Evolutionary conservation across 92 coral and sea anemone species (phyloP).

Genomic region (Epizoanthus illoricatus): DNA sequence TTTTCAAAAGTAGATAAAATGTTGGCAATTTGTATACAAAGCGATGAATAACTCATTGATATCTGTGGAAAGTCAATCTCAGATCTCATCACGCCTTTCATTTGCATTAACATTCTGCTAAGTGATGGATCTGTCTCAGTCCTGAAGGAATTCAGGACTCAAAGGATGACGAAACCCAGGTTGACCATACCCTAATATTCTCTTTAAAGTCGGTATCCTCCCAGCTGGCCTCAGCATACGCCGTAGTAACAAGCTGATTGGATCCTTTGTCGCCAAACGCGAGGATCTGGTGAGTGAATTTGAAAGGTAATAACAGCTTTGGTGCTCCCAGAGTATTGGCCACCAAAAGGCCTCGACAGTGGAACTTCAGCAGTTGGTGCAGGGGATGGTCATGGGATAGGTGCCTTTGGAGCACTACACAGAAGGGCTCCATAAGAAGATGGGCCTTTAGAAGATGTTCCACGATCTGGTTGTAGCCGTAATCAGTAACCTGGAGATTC

Average conservation of each 20-base stretch:
- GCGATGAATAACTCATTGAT: too few species aligned
- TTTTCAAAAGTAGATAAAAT: too few species aligned
- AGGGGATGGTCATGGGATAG: conserved; percentile 42
- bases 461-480: conserved; percentile 23
- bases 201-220: conserved; percentile 45
- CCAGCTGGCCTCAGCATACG: conserved; percentile 38
- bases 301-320: not conserved
- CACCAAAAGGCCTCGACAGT: conserved; percentile 45
- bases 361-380: conserved; percentile 43
- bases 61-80: too few species aligned
- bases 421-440: conserved; percentile 52
- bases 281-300: conserved; percentile 32
- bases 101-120: too few species aligned
- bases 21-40: too few species aligned
- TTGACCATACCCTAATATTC: conserved; percentile 38
- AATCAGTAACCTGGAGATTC: conserved; percentile 45
- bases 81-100: too few species aligned
- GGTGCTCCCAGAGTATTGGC: conserved; percentile 48
- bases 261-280: conserved; percentile 54
- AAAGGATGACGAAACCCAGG: too few species aligned
- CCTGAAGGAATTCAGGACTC: too few species aligned
- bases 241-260: conserved; percentile 31
- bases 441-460: conserved; percentile 51
- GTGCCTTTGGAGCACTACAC: conserved; percentile 41
- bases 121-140: too few species aligned